Conservation (phyloP, 1,140 invertebrate species). For the Metopolophium dirhodum region DNA sequence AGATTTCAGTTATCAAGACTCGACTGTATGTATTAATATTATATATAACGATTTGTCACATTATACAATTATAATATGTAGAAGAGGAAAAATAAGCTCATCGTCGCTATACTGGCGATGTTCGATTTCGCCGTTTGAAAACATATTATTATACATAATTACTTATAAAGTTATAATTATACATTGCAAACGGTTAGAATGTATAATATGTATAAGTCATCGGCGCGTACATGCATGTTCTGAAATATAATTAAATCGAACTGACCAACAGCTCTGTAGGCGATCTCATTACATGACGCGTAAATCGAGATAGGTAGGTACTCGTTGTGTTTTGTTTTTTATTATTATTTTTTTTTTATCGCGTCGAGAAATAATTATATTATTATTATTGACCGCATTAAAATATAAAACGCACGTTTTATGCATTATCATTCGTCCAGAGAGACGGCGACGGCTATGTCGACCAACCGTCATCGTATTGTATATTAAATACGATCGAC, state of each 20-base stretch:
- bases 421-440: neutral
- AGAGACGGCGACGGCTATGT: neutral
- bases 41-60: too few relatives aligned
- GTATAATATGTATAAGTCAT: neutral
- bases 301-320: neutral
- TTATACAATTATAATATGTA: too few relatives aligned
- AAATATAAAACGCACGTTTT: conserved; percentile 43
- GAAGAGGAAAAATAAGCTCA: too few relatives aligned
- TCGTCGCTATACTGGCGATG: too few relatives aligned
- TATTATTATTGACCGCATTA: conserved; percentile 28
- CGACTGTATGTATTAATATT: too few relatives aligned
- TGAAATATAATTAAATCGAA: conserved; percentile 7
- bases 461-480: neutral
- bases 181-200: too few relatives aligned
- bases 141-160: too few relatives aligned
- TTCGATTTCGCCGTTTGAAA: too few relatives aligned
- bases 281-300: conserved; percentile 18
- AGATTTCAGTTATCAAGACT: too few relatives aligned
- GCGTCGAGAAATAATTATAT: neutral
- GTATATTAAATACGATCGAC: neutral
- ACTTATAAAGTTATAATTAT: too few relatives aligned
- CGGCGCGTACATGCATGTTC: neutral
- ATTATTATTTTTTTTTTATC: neutral
- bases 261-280: neutral
- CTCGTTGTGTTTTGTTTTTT: neutral